Conservation (phyloP, 1,140 invertebrate species). For the Telenomus remus region DNA sequence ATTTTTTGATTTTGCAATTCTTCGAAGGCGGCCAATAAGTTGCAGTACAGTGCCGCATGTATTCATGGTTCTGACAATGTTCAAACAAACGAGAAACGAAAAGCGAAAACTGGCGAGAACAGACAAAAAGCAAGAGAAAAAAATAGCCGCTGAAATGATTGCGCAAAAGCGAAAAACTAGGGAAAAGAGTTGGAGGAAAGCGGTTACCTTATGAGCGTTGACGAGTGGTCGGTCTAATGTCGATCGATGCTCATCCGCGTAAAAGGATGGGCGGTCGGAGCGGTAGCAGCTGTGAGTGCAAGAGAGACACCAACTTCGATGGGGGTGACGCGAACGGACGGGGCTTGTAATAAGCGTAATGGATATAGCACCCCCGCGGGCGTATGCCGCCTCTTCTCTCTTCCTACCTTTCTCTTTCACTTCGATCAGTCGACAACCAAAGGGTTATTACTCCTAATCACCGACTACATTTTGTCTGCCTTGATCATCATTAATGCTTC, state of each 20-base stretch:
- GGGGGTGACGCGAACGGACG: constrained; percentile 43
- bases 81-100: constrained; percentile 2
- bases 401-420: constrained; percentile 21
- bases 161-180: constrained; percentile 6
- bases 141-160: constrained; percentile 29
- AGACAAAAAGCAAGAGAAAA: neutral
- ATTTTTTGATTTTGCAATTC: too few species aligned
- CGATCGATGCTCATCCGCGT: constrained; percentile 73
- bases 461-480: constrained; percentile 26
- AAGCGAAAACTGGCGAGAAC: neutral
- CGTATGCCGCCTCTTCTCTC: constrained; percentile 25
- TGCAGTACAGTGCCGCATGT: neutral
- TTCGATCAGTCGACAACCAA: constrained; percentile 33
- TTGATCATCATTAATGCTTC: constrained; percentile 35
- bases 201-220: constrained; percentile 40
- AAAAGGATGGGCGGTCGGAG: constrained; percentile 71
- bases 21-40: too few species aligned
- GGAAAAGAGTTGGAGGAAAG: constrained; percentile 26
- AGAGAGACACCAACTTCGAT: constrained; percentile 57
- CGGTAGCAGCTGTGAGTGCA: constrained; percentile 35
- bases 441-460: constrained; percentile 53
- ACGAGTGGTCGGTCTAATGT: constrained; percentile 63
- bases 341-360: constrained; percentile 71
- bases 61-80: neutral
- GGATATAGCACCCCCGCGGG: constrained; percentile 67